Percentiles rank a stretch among this genome's conserved stretches.
phyloP scores from a whole-genome alignment of 1,140 invertebrate species.

The Mesaphorura yosii region DNA sequence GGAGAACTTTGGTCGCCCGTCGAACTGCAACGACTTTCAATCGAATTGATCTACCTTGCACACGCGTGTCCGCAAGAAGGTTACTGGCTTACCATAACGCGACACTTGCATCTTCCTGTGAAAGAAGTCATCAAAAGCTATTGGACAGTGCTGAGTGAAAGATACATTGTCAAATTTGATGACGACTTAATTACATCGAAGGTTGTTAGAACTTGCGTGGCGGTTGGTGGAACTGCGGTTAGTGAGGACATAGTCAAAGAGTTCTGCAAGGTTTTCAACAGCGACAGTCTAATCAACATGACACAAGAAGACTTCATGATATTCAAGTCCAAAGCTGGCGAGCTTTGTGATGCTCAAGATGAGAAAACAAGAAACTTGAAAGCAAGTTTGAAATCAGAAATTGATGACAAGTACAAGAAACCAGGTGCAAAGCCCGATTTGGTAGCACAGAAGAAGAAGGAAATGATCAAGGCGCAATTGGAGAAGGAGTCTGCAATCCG shows the following conservation, averaged over 20 bases:
- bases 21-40: not conserved
- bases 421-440: constrained; percentile 60
- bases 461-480: constrained; percentile 73
- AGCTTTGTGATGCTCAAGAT: constrained; percentile 68
- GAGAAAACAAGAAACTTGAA: constrained; percentile 72
- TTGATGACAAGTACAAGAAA: constrained; percentile 73
- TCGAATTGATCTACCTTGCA: not conserved
- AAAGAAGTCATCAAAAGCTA: not conserved
- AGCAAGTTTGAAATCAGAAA: constrained; percentile 74
- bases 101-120: not conserved
- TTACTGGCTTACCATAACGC: not conserved
- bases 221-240: not conserved
- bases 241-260: not conserved
- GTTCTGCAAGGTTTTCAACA: constrained; percentile 39
- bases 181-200: not conserved
- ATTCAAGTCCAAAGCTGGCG: constrained; percentile 74
- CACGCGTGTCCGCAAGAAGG: not conserved
- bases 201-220: not conserved
- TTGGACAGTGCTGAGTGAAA: not conserved
- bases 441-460: constrained; percentile 85
- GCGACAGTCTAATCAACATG: constrained; percentile 53
- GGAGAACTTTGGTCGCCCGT: no score
- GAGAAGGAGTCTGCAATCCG: constrained; percentile 72
- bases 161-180: not conserved
- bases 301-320: constrained; percentile 79